These are phyloP conservation scores for Drosophila watanabei DNA, from an alignment of 1,140 invertebrate species.

Conservation along the genomic window DNA sequence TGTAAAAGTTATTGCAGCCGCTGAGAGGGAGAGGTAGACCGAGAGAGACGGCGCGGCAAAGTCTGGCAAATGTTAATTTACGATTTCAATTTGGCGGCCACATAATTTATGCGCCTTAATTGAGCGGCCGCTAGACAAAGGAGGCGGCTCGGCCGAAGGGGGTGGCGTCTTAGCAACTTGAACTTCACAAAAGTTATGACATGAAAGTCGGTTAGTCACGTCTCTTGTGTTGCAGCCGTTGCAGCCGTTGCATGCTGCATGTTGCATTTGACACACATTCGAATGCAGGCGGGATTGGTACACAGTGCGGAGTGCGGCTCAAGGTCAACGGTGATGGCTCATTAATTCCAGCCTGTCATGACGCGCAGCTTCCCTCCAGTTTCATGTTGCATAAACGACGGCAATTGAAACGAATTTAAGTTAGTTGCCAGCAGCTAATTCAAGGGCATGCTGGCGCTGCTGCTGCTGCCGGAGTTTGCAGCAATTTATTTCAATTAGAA, in stretches of 20 bases:
- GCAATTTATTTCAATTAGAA: constrained; percentile 84
- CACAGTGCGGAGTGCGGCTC: constrained; percentile 38
- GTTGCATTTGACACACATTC: constrained; percentile 83
- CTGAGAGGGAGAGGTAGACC: not conserved
- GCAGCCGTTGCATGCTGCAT: constrained; percentile 57
- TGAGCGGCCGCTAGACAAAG: constrained; percentile 66
- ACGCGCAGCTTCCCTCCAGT: constrained; percentile 49
- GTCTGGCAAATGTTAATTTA: constrained; percentile 84
- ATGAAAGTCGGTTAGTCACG: constrained; percentile 84
- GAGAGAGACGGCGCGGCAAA: constrained; percentile 1
- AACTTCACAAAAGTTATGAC: constrained; percentile 82
- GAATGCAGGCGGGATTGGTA: constrained; percentile 36
- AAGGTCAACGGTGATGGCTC: constrained; percentile 65
- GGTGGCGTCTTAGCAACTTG: constrained; percentile 56
- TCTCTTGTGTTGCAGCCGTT: constrained; percentile 55
- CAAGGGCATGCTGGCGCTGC: constrained; percentile 66
- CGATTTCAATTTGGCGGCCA: constrained; percentile 83
- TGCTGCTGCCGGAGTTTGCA: constrained; percentile 38
- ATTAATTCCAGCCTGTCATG: constrained; percentile 61
- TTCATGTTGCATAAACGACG: constrained; percentile 58
- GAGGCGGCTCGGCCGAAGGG: not conserved
- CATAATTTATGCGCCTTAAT: constrained; percentile 84
- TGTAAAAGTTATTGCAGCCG: constrained; percentile 76
- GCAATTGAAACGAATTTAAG: constrained; percentile 75
- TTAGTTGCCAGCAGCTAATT: constrained; percentile 69